Evolutionary conservation across 2,888 invertebrate genomes (phyloP).

Genomic region (Heteromyza rotundicornis): DNA sequence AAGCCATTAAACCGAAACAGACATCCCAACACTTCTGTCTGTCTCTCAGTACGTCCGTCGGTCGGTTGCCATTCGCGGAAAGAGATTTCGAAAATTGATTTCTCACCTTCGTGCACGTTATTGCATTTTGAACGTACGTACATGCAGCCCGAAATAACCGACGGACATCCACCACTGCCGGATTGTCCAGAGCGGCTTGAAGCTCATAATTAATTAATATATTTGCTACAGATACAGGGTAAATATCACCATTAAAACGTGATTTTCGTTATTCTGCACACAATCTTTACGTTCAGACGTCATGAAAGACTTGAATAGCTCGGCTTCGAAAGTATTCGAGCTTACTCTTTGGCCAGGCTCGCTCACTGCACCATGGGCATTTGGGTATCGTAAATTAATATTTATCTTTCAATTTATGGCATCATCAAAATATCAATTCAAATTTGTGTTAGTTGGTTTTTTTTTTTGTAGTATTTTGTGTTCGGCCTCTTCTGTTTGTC

Average conservation of each 20-base stretch:
- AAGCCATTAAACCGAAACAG: slow-evolving; percentile 35
- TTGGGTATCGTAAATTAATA: slow-evolving; percentile 48
- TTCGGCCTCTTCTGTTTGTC: neutral
- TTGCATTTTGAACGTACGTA: slow-evolving; percentile 28
- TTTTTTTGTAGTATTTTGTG: neutral
- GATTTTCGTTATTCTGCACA: slow-evolving; percentile 12
- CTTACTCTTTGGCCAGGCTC: too few relatives aligned
- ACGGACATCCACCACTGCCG: too few relatives aligned
- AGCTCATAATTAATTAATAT: slow-evolving; percentile 23
- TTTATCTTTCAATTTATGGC: slow-evolving; percentile 56
- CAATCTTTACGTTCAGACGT: neutral
- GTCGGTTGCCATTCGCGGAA: slow-evolving; percentile 17
- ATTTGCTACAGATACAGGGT: neutral
- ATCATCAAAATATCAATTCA: slow-evolving; percentile 49
- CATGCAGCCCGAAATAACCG: slow-evolving; percentile 16
- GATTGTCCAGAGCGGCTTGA: too few relatives aligned
- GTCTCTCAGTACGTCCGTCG: slow-evolving; percentile 10
- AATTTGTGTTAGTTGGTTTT: neutral
- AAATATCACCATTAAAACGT: slow-evolving; percentile 28
- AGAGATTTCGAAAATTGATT: slow-evolving; percentile 58
- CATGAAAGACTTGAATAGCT: neutral
- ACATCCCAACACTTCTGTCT: slow-evolving; percentile 36
- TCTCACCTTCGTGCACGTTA: slow-evolving; percentile 58
- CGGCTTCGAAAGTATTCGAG: too few relatives aligned
- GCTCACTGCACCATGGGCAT: neutral